phyloP scores from a whole-genome alignment of 2,113 vertebrate genomes.

The Epinephelus moara region DNA sequence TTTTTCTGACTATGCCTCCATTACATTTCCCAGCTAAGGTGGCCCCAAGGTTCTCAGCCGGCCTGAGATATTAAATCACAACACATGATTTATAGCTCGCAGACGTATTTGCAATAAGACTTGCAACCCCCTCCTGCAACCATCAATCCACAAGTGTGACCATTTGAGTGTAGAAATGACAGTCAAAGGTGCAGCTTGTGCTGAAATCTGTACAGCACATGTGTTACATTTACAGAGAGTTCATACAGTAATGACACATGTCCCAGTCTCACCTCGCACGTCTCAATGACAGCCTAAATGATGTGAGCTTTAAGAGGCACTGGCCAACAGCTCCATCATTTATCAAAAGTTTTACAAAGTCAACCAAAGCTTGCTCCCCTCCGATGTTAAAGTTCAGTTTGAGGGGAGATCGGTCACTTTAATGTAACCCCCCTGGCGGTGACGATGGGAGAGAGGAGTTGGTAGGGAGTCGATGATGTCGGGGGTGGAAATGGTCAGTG shows the following conservation, averaged over 20 bases:
- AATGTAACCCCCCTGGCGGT: constrained; percentile 30
- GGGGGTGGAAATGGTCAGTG: constrained; percentile 22
- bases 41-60: background rate
- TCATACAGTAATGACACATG: constrained; percentile 19
- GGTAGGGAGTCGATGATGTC: constrained; percentile 19
- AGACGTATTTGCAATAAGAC: background rate
- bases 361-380: constrained; percentile 28
- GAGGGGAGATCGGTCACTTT: constrained; percentile 46
- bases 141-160: constrained; percentile 1
- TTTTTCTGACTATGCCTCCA: background rate
- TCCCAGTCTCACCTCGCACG: constrained; percentile 8
- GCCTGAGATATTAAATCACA: constrained; percentile 22
- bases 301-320: constrained; percentile 24
- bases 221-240: background rate
- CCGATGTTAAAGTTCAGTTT: background rate
- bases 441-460: constrained; percentile 16
- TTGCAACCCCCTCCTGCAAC: background rate
- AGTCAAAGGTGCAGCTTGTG: background rate
- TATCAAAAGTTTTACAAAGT: constrained; percentile 74
- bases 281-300: constrained; percentile 35
- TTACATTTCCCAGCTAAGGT: constrained; percentile 10
- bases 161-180: background rate
- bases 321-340: constrained; percentile 36
- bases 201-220: background rate
- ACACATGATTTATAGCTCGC: constrained; percentile 22